phyloP scores from a whole-genome alignment of 2,113 vertebrate genomes.

The Aleadryas rufinucha region DNA sequence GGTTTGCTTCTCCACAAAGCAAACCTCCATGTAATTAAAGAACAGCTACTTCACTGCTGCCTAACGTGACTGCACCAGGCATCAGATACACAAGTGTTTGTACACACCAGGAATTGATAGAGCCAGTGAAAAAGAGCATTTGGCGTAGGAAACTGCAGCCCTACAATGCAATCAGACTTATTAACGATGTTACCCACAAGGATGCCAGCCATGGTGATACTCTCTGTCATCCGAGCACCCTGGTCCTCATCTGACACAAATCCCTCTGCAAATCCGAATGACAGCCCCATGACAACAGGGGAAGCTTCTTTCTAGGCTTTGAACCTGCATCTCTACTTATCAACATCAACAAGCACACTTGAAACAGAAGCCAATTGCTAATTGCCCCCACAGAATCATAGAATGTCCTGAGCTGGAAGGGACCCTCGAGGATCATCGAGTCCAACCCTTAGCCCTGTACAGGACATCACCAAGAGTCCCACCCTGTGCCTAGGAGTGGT shows the following conservation, averaged over 20 bases:
- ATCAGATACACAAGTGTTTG: neutral
- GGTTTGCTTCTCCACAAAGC: neutral
- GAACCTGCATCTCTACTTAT: neutral
- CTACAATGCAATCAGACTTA: neutral
- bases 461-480: neutral
- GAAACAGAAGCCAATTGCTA: neutral
- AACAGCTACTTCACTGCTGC: neutral
- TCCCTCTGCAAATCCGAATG: neutral
- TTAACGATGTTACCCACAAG: neutral
- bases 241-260: neutral
- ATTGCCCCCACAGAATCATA: neutral
- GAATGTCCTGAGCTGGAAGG: neutral
- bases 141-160: neutral
- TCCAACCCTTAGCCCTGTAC: neutral
- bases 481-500: accelerated
- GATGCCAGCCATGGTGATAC: neutral
- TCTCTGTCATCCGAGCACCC: neutral
- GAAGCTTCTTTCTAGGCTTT: neutral
- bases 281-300: neutral
- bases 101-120: neutral
- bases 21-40: neutral
- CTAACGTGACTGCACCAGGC: neutral
- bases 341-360: neutral
- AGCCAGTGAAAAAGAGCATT: neutral
- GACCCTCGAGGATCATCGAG: neutral